A percentile compares a stretch with the other conserved stretches of the same genome.
These are phyloP conservation scores for Tetraneura akinire DNA, from an alignment of 1,140 invertebrate species.

Conservation along the genomic window DNA sequence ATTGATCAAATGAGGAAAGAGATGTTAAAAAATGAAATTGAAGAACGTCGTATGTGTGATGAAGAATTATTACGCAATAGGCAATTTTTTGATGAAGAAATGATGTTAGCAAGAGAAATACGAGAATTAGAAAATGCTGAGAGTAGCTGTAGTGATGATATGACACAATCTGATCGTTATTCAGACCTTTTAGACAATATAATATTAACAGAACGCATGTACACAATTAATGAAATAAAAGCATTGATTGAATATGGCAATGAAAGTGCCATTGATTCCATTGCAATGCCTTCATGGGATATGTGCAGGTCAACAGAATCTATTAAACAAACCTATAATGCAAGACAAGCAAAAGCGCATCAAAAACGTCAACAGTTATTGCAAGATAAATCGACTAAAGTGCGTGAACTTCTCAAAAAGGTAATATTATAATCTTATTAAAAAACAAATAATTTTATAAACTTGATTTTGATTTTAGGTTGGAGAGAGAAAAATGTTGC, in stretches of 20 bases:
- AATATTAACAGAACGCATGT: conserved; percentile 44
- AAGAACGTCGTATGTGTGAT: conserved; percentile 52
- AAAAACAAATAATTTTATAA: neutral
- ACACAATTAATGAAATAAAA: conserved; percentile 47
- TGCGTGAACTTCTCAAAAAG: conserved; percentile 82
- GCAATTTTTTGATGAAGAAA: conserved; percentile 77
- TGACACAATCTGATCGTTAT: conserved; percentile 49
- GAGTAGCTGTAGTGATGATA: conserved; percentile 58
- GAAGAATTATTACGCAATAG: conserved; percentile 54
- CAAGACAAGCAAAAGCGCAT: conserved; percentile 75
- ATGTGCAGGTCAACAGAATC: conserved; percentile 41
- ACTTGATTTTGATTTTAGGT: conserved; percentile 61
- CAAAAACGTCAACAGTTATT: conserved; percentile 76
- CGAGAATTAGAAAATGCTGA: conserved; percentile 74
- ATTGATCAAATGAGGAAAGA: conserved; percentile 48
- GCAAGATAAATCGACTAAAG: conserved; percentile 80
- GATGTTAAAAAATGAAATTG: conserved; percentile 44
- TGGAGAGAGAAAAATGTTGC: conserved; percentile 86
- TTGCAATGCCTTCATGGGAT: conserved; percentile 45
- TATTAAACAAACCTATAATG: conserved; percentile 65
- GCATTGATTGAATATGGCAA: conserved; percentile 45
- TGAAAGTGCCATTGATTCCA: conserved; percentile 45
- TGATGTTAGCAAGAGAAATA: conserved; percentile 77
- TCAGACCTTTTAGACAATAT: conserved; percentile 44
- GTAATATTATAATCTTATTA: conserved; percentile 58